phyloP scores from a whole-genome alignment of 2,888 invertebrate species.

The Thumatha senex region DNA sequence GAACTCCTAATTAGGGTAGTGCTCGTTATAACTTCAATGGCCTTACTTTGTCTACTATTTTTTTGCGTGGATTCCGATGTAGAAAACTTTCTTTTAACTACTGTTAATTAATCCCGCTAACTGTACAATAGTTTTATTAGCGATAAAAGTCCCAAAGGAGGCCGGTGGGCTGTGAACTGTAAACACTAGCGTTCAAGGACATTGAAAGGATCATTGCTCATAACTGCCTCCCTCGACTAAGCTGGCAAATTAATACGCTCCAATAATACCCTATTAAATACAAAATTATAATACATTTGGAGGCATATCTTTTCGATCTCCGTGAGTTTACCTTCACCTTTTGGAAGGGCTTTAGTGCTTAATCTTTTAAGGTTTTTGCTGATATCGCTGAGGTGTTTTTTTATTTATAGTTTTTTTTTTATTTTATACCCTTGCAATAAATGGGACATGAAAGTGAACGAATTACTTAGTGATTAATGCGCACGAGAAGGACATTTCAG shows the following conservation, averaged over 20 bases:
- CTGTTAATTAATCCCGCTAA: slow-evolving; percentile 40
- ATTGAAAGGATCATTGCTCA: slow-evolving; percentile 21
- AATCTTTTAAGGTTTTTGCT: not conserved
- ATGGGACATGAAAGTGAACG: not conserved
- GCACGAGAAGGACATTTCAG: too few relatives aligned
- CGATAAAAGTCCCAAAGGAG: slow-evolving; percentile 1
- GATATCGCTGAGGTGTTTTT: not conserved
- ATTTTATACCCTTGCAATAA: not conserved
- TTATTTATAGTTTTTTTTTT: too few relatives aligned
- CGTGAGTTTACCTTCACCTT: not conserved
- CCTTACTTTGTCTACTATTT: slow-evolving; percentile 31
- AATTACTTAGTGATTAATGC: too few relatives aligned
- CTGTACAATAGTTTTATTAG: slow-evolving; percentile 25
- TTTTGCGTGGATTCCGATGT: slow-evolving; percentile 45
- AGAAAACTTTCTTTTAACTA: slow-evolving; percentile 69
- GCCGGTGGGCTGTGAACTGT: slow-evolving; percentile 16
- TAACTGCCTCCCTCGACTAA: slow-evolving; percentile 5
- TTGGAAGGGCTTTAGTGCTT: not conserved
- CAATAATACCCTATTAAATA: not conserved
- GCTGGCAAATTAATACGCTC: not conserved
- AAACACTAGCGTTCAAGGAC: slow-evolving; percentile 35
- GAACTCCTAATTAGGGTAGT: slow-evolving; percentile 19
- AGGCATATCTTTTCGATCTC: not conserved
- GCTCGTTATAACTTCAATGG: slow-evolving; percentile 62
- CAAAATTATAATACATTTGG: not conserved